Evolutionary conservation across 2,888 invertebrate species (phyloP).

Genomic region (Dasysyrphus albostriatus): DNA sequence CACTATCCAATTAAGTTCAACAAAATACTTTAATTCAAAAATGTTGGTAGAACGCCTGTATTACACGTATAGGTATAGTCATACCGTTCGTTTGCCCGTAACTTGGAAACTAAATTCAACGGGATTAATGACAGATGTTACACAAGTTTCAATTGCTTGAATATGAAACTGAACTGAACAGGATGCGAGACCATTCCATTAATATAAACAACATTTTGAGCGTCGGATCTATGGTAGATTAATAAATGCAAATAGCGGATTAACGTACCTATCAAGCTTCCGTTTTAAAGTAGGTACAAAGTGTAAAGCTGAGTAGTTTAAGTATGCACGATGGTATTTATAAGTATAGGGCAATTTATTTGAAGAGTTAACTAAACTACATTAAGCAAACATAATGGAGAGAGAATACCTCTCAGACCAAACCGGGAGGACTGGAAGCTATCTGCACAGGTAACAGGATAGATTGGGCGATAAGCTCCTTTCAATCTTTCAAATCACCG

Average conservation of each 20-base stretch:
- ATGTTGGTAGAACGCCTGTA: neutral
- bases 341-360: neutral
- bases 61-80: neutral
- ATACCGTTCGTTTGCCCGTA: constrained; percentile 21
- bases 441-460: too few relatives aligned
- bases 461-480: too few relatives aligned
- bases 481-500: too few relatives aligned
- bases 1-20: constrained; percentile 47
- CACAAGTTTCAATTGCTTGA: constrained; percentile 39
- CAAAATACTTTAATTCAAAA: constrained; percentile 44
- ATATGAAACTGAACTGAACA: constrained; percentile 2
- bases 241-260: constrained; percentile 19
- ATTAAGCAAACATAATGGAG: too few relatives aligned
- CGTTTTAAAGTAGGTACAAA: neutral
- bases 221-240: constrained; percentile 5
- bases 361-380: neutral
- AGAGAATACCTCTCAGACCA: too few relatives aligned
- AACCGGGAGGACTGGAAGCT: too few relatives aligned
- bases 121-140: constrained; percentile 61
- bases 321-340: neutral
- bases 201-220: constrained; percentile 2
- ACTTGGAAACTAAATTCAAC: constrained; percentile 30
- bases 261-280: constrained; percentile 4
- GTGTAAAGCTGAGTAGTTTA: neutral
- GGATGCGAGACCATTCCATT: constrained; percentile 16